Percentiles rank a stretch among this genome's conserved stretches.
Evolutionary conservation across 2,113 vertebrate genomes (phyloP).

Genomic region (Indicator indicator): DNA sequence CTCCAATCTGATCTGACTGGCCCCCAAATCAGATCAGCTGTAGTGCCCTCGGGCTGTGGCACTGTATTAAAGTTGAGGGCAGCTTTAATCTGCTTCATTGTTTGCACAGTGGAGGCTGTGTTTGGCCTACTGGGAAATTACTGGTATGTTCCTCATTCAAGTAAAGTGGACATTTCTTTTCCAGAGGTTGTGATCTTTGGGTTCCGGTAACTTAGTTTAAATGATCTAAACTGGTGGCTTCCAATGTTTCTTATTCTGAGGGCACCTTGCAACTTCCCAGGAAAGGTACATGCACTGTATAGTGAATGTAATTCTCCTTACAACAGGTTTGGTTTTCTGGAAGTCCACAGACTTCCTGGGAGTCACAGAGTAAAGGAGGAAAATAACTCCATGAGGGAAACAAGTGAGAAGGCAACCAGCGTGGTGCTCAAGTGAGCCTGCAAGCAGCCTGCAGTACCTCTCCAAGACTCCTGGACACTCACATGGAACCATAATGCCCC

Average conservation of each 20-base stretch:
- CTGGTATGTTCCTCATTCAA: not conserved
- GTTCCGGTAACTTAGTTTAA: not conserved
- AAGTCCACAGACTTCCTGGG: not conserved
- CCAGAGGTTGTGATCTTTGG: not conserved
- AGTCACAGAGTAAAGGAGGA: not conserved
- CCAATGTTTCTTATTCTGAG: not conserved
- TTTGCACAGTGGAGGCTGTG: constrained; percentile 17
- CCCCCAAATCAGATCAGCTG: constrained; percentile 39
- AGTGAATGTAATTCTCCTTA: not conserved
- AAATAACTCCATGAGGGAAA: not conserved
- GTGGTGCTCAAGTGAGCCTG: not conserved
- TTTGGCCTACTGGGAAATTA: constrained; percentile 61
- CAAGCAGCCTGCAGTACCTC: not conserved
- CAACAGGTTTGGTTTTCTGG: not conserved
- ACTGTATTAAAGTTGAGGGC: constrained; percentile 52
- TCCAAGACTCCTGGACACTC: not conserved
- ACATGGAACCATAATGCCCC: not conserved
- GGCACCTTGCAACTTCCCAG: not conserved
- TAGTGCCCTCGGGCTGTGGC: constrained; percentile 9
- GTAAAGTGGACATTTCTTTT: not conserved
- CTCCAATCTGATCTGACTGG: not conserved
- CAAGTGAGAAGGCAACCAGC: not conserved
- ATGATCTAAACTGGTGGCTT: not conserved
- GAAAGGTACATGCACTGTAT: fast-evolving
- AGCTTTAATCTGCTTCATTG: constrained; percentile 37